Evolutionary conservation across 2,888 invertebrate genomes (phyloP).

Genomic region (Linnaemya tessellans): DNA sequence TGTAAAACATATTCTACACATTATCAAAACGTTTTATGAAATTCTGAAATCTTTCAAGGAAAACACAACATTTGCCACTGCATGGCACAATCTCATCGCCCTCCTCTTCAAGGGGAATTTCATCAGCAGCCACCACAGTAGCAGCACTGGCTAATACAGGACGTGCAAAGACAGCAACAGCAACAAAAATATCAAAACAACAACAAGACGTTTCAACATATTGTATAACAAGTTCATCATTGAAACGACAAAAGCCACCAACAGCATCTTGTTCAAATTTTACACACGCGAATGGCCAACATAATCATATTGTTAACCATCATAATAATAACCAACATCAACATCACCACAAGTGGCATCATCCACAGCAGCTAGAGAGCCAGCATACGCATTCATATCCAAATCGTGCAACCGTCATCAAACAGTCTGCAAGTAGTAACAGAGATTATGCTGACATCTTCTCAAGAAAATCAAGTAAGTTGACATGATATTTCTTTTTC

Average conservation of each 20-base stretch:
- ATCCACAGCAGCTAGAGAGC: background rate
- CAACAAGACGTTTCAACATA: conserved; percentile 72
- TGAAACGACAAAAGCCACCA: conserved; percentile 79
- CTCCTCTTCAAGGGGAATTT: conserved; percentile 17
- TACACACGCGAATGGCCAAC: conserved; percentile 78
- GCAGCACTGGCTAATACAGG: conserved; percentile 1
- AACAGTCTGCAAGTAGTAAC: conserved; percentile 20
- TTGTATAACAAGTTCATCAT: conserved; percentile 78
- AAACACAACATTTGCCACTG: conserved; percentile 62
- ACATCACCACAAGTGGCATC: conserved; percentile 2
- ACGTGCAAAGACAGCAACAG: background rate
- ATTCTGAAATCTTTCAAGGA: conserved; percentile 37
- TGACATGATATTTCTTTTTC: background rate
- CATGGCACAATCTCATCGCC: conserved; percentile 56
- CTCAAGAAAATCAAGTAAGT: conserved; percentile 79
- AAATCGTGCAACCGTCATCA: conserved; percentile 49
- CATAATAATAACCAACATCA: conserved; percentile 8
- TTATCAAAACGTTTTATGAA: background rate
- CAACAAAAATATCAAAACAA: conserved; percentile 29
- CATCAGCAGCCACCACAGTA: background rate
- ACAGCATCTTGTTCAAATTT: conserved; percentile 71
- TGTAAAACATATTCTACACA: no score
- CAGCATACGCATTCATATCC: conserved; percentile 42
- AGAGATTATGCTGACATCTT: conserved; percentile 53
- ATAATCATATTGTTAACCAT: conserved; percentile 16